Conservation (phyloP, 2,797 vertebrate species). For the Delichon dasypus region DNA sequence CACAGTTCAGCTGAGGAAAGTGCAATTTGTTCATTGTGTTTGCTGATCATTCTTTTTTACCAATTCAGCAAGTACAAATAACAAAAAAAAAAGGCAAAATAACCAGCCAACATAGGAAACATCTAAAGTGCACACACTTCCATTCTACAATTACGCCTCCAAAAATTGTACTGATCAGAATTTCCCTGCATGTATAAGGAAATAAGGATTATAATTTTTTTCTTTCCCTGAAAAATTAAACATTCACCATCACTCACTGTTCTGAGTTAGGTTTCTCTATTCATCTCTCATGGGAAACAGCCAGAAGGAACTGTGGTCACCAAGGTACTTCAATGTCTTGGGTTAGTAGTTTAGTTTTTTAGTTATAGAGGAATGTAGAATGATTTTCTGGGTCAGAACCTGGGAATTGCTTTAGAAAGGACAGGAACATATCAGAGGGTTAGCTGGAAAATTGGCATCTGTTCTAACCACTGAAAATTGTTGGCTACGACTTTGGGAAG, state of each 20-base stretch:
- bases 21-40: conserved; percentile 56
- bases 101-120: not conserved
- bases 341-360: no score
- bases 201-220: not conserved
- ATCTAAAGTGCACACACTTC: not conserved
- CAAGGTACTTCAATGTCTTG: not conserved
- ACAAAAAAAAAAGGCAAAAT: not conserved
- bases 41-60: conserved; percentile 54
- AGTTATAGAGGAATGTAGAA: no score
- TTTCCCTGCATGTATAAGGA: not conserved
- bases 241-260: not conserved
- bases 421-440: no score
- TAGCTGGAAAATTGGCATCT: no score
- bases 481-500: no score
- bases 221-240: not conserved
- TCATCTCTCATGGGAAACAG: not conserved
- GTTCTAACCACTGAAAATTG: no score
- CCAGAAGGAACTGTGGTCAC: not conserved
- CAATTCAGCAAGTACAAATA: conserved; percentile 27
- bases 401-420: no score
- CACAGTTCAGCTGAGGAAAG: conserved; percentile 52
- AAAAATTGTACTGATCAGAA: not conserved
- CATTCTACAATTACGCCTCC: not conserved
- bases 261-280: not conserved
- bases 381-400: no score